phyloP scores from a whole-genome alignment of 2,113 vertebrate species.

The Daphoenositta chrysoptera region DNA sequence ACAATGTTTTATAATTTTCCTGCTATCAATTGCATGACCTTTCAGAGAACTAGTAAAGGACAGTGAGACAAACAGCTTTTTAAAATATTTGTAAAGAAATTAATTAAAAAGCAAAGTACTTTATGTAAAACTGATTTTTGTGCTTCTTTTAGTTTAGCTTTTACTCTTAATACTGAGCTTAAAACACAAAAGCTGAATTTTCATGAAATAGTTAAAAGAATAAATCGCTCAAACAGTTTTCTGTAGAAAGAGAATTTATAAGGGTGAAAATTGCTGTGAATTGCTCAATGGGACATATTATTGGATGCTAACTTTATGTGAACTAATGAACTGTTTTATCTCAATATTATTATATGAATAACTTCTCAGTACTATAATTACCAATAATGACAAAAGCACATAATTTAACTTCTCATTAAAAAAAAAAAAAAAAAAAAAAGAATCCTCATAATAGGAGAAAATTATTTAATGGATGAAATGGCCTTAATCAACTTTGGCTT shows the following conservation, averaged over 20 bases:
- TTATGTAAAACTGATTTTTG: not conserved
- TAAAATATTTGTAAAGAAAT: not conserved
- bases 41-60: not conserved
- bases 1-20: not conserved
- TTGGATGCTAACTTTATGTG: slow-evolving; percentile 10
- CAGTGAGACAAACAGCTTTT: not conserved
- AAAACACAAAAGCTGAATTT: not conserved
- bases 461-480: slow-evolving; percentile 60
- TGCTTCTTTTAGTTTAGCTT: not conserved
- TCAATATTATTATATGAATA: slow-evolving; percentile 60
- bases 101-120: not conserved
- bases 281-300: not conserved
- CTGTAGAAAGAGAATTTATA: not conserved
- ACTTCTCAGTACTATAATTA: slow-evolving; percentile 42
- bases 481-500: slow-evolving; percentile 52
- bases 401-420: slow-evolving; percentile 25
- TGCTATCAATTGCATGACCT: not conserved
- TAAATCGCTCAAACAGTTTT: not conserved
- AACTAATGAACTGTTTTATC: slow-evolving; percentile 58
- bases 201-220: not conserved
- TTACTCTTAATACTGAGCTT: not conserved
- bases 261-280: not conserved
- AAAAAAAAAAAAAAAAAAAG: slow-evolving; percentile 22
- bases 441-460: slow-evolving; percentile 28
- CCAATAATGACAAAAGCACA: slow-evolving; percentile 54